These are phyloP conservation scores for Cyprinodon diabolis DNA, from an alignment of 2,797 vertebrate genomes.

Conservation along the genomic window DNA sequence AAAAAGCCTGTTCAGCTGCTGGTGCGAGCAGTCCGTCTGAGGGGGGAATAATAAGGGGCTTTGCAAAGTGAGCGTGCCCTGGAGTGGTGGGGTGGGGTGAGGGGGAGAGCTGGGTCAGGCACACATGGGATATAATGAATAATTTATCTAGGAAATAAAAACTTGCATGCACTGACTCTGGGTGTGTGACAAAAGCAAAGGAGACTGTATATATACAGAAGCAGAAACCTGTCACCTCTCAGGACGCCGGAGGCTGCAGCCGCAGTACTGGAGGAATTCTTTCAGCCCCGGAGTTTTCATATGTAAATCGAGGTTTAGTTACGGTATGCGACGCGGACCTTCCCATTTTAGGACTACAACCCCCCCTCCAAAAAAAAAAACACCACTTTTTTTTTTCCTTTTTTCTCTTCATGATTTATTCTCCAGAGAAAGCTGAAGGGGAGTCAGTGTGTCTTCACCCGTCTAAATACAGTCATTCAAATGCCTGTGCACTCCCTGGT, in stretches of 20 bases:
- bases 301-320: constrained; percentile 88
- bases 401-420: constrained; percentile 81
- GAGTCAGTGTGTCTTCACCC: constrained; percentile 70
- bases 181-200: constrained; percentile 63
- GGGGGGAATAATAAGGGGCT: constrained; percentile 63
- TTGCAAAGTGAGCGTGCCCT: constrained; percentile 58
- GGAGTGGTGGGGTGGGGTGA: background rate
- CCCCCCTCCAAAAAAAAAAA: background rate
- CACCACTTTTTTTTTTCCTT: constrained; percentile 20
- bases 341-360: constrained; percentile 81
- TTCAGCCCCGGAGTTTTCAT: constrained; percentile 83
- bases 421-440: constrained; percentile 71
- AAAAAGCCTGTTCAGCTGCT: constrained; percentile 53
- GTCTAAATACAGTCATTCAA: constrained; percentile 79
- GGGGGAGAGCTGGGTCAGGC: constrained; percentile 6
- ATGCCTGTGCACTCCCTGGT: constrained; percentile 59
- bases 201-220: constrained; percentile 66
- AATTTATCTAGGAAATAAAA: constrained; percentile 66
- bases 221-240: constrained; percentile 70
- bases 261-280: constrained; percentile 82
- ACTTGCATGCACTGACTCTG: constrained; percentile 64
- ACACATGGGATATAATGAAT: constrained; percentile 66
- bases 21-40: constrained; percentile 55
- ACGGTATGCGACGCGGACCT: constrained; percentile 85
- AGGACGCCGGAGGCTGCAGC: constrained; percentile 64